These are phyloP conservation scores for Propsilocerus akamusi DNA, from an alignment of 1,140 invertebrate species.

Conservation along the genomic window DNA sequence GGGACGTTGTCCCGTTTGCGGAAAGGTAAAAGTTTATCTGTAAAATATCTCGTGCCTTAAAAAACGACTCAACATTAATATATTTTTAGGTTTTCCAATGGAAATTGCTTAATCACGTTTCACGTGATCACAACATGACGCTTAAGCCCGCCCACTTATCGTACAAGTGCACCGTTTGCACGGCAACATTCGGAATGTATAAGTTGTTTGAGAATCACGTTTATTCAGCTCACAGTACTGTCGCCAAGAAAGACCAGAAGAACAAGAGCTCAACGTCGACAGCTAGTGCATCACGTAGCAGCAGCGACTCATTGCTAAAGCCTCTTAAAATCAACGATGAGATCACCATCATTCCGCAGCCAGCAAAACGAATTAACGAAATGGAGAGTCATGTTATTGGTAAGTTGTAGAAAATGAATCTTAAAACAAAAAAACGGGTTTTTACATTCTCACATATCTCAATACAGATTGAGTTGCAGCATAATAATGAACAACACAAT, in stretches of 20 bases:
- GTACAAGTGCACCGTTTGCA: conserved; percentile 89
- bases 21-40: conserved; percentile 41
- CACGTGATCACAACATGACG: conserved; percentile 74
- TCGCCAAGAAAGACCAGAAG: conserved; percentile 59
- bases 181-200: conserved; percentile 87
- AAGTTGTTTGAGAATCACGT: conserved; percentile 89
- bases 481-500: background rate
- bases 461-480: background rate
- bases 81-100: conserved; percentile 66
- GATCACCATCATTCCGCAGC: conserved; percentile 82
- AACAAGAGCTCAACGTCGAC: conserved; percentile 40
- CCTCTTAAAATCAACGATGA: conserved; percentile 82
- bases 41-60: background rate
- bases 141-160: conserved; percentile 80
- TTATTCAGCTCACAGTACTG: conserved; percentile 76
- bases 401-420: conserved; percentile 7
- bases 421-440: background rate
- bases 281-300: conserved; percentile 10
- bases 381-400: conserved; percentile 25
- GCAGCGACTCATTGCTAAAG: conserved; percentile 50
- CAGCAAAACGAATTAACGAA: conserved; percentile 27
- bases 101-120: conserved; percentile 80
- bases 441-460: background rate
- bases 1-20: conserved; percentile 82
- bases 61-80: background rate